phyloP scores from a whole-genome alignment of 1,140 invertebrate species.

The Leptonema lineaticorne region DNA sequence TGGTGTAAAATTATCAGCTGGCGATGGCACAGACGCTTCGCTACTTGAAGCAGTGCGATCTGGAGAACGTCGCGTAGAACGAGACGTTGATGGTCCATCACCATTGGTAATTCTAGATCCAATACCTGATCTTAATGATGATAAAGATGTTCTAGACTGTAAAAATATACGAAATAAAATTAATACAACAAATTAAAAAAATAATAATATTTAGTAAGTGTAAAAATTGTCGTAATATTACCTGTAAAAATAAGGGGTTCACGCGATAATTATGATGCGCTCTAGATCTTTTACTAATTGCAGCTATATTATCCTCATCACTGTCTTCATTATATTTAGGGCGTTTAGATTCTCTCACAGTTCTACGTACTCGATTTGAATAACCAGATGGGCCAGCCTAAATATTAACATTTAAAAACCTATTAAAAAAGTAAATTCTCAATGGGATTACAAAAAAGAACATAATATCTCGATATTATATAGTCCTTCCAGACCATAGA shows the following conservation, averaged over 20 bases:
- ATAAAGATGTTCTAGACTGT: conserved; percentile 6
- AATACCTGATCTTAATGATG: neutral
- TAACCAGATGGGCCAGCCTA: conserved; percentile 36
- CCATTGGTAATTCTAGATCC: neutral
- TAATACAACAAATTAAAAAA: neutral
- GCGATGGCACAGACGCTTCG: conserved; percentile 26
- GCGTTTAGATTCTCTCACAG: conserved; percentile 52
- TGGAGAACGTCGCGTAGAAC: neutral
- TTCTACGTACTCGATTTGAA: conserved; percentile 17
- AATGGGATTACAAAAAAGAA: too few relatives aligned
- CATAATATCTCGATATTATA: neutral
- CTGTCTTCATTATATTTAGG: conserved; percentile 67
- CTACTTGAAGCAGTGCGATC: neutral
- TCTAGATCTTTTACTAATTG: conserved; percentile 52
- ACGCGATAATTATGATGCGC: conserved; percentile 45
- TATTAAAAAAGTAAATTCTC: too few relatives aligned
- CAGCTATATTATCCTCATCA: conserved; percentile 60
- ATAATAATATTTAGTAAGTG: neutral
- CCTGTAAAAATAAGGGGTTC: conserved; percentile 18
- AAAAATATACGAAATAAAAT: neutral
- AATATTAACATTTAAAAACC: neutral
- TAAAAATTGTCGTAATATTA: neutral
- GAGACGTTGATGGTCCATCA: conserved; percentile 13
- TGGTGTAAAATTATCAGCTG: conserved; percentile 40
- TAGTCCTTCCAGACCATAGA: neutral